Evolutionary conservation across 2,797 vertebrate genomes (phyloP).

Genomic region (Urophycis tenuis): DNA sequence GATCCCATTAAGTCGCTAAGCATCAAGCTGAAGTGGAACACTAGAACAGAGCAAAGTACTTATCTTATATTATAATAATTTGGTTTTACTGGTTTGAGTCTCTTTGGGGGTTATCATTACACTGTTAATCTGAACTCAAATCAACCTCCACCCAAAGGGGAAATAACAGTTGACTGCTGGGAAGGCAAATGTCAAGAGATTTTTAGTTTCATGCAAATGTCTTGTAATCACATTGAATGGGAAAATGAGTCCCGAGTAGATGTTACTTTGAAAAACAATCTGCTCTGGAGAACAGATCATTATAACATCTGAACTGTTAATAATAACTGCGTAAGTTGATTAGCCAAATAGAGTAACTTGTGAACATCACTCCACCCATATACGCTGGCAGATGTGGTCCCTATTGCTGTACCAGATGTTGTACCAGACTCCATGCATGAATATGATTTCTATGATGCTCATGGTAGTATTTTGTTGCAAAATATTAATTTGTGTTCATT

Average conservation of each 20-base stretch:
- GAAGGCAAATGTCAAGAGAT: neutral
- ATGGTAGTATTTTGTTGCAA: neutral
- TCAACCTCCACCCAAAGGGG: neutral
- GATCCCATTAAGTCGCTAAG: neutral
- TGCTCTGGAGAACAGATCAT: neutral
- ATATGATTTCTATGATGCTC: neutral
- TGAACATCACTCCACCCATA: slow-evolving; percentile 23
- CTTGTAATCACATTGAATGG: neutral
- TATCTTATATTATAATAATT: neutral
- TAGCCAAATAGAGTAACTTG: neutral
- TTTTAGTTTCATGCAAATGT: neutral
- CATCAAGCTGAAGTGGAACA: neutral
- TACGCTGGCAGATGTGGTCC: neutral
- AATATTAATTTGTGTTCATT: neutral
- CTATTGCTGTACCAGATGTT: too few relatives aligned
- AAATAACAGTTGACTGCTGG: neutral
- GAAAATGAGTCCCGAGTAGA: neutral
- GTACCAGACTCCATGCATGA: neutral
- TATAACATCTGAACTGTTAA: too few relatives aligned
- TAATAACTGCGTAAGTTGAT: too few relatives aligned
- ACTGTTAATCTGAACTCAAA: neutral
- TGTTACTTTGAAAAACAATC: neutral
- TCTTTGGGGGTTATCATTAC: neutral
- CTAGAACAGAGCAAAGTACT: neutral
- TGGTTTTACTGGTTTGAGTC: neutral